Evolutionary conservation across 37 sponge, comb jelly and placozoan genomes (phyloP).

Genomic region (Ephydatia muelleri): DNA sequence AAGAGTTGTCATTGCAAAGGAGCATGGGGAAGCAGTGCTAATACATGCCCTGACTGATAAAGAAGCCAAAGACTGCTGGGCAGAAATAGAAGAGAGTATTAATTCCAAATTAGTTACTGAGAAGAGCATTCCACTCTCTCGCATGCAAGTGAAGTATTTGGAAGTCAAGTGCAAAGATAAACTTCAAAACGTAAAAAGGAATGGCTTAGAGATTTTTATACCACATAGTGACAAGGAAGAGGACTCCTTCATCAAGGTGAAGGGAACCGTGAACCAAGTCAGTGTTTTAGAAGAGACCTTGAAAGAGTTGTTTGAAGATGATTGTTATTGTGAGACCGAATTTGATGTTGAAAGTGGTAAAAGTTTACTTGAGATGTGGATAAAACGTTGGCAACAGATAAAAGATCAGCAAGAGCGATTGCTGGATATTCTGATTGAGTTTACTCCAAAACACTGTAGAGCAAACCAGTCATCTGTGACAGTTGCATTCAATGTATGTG

Average conservation of each 20-base stretch:
- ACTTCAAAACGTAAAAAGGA: slow-evolving; percentile 14
- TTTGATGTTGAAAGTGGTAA: slow-evolving; percentile 16
- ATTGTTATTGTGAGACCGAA: neutral
- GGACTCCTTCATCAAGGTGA: neutral
- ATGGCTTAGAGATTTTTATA: slow-evolving; percentile 7
- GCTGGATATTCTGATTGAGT: slow-evolving; percentile 16
- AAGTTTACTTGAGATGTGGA: slow-evolving; percentile 32
- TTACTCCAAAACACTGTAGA: neutral
- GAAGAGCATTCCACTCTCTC: slow-evolving; percentile 24
- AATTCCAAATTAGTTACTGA: neutral
- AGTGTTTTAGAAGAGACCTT: slow-evolving; percentile 15
- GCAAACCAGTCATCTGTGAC: neutral
- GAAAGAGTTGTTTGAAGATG: neutral
- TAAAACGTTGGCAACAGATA: slow-evolving; percentile 35
- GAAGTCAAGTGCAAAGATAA: slow-evolving; percentile 10
- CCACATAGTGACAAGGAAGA: neutral
- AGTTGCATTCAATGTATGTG: neutral
- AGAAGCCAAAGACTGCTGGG: slow-evolving; percentile 38
- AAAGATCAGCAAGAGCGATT: slow-evolving; percentile 27
- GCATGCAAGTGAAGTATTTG: slow-evolving; percentile 9
- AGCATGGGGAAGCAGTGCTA: neutral
- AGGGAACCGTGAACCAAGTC: slow-evolving; percentile 38
- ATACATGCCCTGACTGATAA: slow-evolving; percentile 37
- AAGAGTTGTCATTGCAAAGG: slow-evolving; percentile 9
- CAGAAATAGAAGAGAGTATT: slow-evolving; percentile 14